phyloP scores from a whole-genome alignment of 2,113 vertebrate species.

The Poicephalus gulielmi region DNA sequence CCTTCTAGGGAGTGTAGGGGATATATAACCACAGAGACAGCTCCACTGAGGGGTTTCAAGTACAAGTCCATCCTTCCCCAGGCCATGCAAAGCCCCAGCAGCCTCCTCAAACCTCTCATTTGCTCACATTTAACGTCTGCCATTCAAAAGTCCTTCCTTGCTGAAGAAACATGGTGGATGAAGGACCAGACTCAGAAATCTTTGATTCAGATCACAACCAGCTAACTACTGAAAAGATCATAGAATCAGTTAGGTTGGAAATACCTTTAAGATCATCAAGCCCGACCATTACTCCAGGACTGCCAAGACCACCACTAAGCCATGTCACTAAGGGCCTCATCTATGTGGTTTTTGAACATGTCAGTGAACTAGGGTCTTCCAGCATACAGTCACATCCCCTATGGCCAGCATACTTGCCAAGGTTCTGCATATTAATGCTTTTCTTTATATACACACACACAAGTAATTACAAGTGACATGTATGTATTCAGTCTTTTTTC shows the following conservation, averaged over 20 bases:
- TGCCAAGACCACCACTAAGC: not conserved
- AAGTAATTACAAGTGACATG: not conserved
- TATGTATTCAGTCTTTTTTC: not conserved
- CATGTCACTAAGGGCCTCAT: not conserved
- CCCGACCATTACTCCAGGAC: not conserved
- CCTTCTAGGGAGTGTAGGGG: not conserved
- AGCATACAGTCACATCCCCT: not conserved
- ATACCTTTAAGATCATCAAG: not conserved
- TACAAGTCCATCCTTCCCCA: not conserved
- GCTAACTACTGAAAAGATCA: not conserved
- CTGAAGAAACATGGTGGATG: not conserved
- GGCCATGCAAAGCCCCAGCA: not conserved
- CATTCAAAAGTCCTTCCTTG: not conserved
- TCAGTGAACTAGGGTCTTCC: not conserved
- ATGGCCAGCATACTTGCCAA: not conserved
- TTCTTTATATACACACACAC: not conserved
- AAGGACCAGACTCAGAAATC: not conserved
- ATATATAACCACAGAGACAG: not conserved
- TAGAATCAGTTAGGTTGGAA: not conserved
- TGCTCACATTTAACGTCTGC: fast-evolving
- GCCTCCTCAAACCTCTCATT: not conserved
- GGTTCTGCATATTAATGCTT: not conserved
- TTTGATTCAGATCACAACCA: not conserved
- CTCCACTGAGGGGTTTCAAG: not conserved
- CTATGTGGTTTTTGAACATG: not conserved